A percentile compares a stretch with the other conserved stretches of the same genome.
These are phyloP conservation scores for Meda fulgida DNA, from an alignment of 2,797 vertebrate genomes.

Conservation along the genomic window DNA sequence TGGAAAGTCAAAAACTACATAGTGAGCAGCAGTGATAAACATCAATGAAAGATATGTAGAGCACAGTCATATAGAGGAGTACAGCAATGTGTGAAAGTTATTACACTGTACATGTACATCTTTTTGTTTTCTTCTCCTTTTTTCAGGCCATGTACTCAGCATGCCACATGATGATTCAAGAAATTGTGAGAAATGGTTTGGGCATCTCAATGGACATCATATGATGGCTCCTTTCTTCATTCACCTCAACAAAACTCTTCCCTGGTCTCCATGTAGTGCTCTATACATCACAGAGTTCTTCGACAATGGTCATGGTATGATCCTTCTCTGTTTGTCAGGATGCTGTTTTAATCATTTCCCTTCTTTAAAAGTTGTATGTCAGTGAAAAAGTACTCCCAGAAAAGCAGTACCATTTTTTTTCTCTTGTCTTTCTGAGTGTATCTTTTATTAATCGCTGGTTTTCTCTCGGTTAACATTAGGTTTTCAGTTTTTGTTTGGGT, in stretches of 20 bases:
- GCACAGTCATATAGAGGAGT: constrained; percentile 7
- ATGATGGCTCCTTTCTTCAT: constrained; percentile 92
- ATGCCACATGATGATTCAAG: constrained; percentile 97
- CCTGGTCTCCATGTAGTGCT: constrained; percentile 96
- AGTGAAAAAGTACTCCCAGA: constrained; percentile 11
- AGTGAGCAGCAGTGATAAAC: neutral
- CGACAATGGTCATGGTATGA: constrained; percentile 90
- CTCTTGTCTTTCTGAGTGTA: constrained; percentile 23
- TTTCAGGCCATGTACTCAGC: constrained; percentile 92
- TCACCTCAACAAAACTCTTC: constrained; percentile 86
- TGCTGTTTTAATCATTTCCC: constrained; percentile 6
- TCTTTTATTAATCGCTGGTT: constrained; percentile 49
- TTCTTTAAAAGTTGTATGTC: neutral
- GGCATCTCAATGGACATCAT: constrained; percentile 83
- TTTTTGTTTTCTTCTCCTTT: neutral
- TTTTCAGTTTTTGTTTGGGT: constrained; percentile 53
- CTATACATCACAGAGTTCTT: constrained; percentile 94
- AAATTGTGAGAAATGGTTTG: constrained; percentile 87
- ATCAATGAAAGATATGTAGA: constrained; percentile 1
- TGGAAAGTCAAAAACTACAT: neutral
- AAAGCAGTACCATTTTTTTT: constrained; percentile 22
- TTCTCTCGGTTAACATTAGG: constrained; percentile 46
- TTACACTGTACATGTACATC: constrained; percentile 16
- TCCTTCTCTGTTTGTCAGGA: neutral
- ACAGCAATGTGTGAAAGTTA: neutral